A percentile compares a stretch with the other conserved stretches of the same genome.
These are phyloP conservation scores for Sorex araneus DNA, from an alignment of 2,113 vertebrate species.

Conservation along the genomic window DNA sequence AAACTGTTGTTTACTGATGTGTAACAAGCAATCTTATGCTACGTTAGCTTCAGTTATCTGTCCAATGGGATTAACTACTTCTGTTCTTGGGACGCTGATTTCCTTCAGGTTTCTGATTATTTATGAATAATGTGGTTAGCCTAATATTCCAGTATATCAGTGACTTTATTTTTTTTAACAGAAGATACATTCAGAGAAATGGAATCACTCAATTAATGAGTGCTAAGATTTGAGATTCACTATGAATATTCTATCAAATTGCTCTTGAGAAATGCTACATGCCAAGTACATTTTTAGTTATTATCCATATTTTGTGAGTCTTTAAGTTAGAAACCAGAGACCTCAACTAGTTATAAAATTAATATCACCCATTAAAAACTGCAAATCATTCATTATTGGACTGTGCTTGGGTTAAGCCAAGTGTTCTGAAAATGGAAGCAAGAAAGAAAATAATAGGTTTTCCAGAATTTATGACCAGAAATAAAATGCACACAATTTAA, in stretches of 20 bases:
- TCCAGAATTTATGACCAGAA: conserved; percentile 14
- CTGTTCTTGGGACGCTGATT: background rate
- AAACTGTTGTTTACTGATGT: background rate
- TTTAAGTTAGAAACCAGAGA: conserved; percentile 29
- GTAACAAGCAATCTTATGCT: background rate
- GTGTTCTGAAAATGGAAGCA: background rate
- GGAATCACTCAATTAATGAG: background rate
- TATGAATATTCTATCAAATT: background rate
- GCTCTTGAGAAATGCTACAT: background rate
- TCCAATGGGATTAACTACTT: background rate
- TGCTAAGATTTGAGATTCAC: conserved; percentile 2
- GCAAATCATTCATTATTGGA: background rate
- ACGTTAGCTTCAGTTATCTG: background rate
- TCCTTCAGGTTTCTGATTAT: background rate
- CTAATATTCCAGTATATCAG: background rate
- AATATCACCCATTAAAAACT: background rate
- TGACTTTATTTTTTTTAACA: background rate
- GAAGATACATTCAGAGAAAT: conserved; percentile 40
- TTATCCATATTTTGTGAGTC: background rate
- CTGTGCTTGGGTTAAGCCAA: background rate
- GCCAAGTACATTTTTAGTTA: background rate
- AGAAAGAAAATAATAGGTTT: background rate
- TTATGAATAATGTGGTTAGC: background rate
- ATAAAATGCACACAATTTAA: conserved; percentile 15
- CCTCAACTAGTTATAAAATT: conserved; percentile 42